These are phyloP conservation scores for Pollicipes pollicipes DNA, from an alignment of 1,140 invertebrate genomes.

Conservation along the genomic window DNA sequence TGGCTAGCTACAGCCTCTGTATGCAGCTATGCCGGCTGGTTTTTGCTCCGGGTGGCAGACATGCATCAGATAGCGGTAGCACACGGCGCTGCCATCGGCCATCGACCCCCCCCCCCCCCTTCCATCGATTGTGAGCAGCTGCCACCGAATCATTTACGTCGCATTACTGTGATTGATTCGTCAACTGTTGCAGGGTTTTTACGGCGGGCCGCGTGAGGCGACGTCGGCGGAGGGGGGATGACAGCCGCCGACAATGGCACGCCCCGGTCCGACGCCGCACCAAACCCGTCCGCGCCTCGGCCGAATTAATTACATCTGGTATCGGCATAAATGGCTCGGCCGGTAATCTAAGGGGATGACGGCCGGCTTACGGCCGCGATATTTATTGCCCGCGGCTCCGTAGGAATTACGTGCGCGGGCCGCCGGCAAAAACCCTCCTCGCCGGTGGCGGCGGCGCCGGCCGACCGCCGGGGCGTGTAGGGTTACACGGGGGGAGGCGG, in stretches of 20 bases:
- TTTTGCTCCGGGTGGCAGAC: no score
- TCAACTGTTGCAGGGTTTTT: background rate
- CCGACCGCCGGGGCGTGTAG: background rate
- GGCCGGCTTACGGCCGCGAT: background rate
- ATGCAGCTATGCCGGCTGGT: no score
- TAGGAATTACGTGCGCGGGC: background rate
- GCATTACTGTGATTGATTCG: background rate
- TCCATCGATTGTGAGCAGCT: background rate
- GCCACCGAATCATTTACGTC: background rate
- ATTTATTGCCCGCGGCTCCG: background rate
- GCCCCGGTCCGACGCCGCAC: no score
- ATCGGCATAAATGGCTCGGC: background rate
- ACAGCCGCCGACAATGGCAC: no score
- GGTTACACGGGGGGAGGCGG: background rate
- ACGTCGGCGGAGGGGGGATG: no score
- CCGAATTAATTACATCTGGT: background rate
- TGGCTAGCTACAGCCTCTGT: no score
- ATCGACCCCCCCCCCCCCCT: no score
- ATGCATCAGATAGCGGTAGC: no score
- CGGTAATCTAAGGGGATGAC: background rate
- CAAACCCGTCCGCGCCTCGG: background rate
- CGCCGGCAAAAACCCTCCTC: background rate
- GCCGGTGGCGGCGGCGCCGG: background rate
- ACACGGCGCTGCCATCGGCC: no score
- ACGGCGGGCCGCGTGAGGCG: no score